Base-by-base conservation (phyloP, 2,113 vertebrate species). In the Nothoprocta pentlandii region DNA sequence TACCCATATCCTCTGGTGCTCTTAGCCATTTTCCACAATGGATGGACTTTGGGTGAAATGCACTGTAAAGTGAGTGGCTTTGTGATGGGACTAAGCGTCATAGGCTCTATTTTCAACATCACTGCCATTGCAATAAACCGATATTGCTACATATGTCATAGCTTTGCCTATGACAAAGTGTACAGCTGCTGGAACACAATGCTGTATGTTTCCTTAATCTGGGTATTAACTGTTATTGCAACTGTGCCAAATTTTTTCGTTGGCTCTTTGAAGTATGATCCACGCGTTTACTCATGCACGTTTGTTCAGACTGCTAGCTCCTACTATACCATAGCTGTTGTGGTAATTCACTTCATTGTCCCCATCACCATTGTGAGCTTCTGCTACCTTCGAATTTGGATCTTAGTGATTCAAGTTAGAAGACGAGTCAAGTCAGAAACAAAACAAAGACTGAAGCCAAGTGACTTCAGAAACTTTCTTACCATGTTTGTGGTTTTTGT, bases 401-500 rank as follows among this genome's bases (percentile, higher is more conserved):
- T 98, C 47, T 97, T 99, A 93, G 98, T 99, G 84, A 98, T 99
- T 93, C 98, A 98, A 96, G 98, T 98, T 49, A 97, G 98, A 56
- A 97, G 98, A 91, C 98, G 98, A 92, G 99, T 98, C 85, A 99
- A 98, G 93, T 98, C 97, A 2, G 98, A 98, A 59, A 97, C 97
- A 82, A 98, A 97, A 58, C 97, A 97, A 39, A 95, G 97, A 64
- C 93, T 98, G 77, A 97, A 98, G 74, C 98, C 98, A 4, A 98
- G 98, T 26, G 97, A 99, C 96, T 51, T 99, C 92, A 95, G 97
- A 92, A 99, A 99, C 97, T 99, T 99, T 92, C 97, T 99, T 61
- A 99, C 98, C 86, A 99, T 99, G 99, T 99, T 99, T 76, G 98
- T 98, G 23, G 99, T 99, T 64, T 99, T 99, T 82, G 98, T 99